Base-by-base conservation (phyloP, 1,140 invertebrate genomes). In the Pogonus chalceus region DNA sequence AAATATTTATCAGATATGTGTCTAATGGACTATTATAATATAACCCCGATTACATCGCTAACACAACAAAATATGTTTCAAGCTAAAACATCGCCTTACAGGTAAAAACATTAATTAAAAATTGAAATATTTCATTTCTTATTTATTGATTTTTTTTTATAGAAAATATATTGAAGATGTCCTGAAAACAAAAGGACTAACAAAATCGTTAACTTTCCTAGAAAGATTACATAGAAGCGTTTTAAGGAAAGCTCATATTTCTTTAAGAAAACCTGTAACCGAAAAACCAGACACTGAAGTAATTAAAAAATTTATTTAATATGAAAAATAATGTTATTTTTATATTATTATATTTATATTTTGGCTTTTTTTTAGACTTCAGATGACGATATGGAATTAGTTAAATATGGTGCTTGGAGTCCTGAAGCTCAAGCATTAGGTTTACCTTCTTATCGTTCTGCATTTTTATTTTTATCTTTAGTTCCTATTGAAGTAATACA, bases 401-500 rank as follows among this genome's bases (percentile, higher is more conserved):
- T 65, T 51, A 67, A 82, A 20, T 90, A 84, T 67, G 89, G 88
- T 1, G 81, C 78, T 56, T 91, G 88, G 84, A 85, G 83, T 60
- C 69, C 75, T n/a, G 87, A 91, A 72, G 81, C 83, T 20, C 68
- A 77, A 55, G 72, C 80, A 9, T 79, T 95, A 68, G 78, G 81
- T 56, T 73, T 96, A 53, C 92, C 92, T 7, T 88, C 87, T 4
- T 94, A 92, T 70, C 78, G 82, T 59, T 76, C 82, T 21, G 78
- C 84, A 37, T 95, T 91, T 69, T 73, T 94, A n/a, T 91, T 93
- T 65, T 74, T 96, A 0, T 82, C 85, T 43, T 79, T 80, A 24
- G 80, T 92, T 16, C 88, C 89, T 16, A 67, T 95, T 58, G 88
- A 94, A 69, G 82, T 93, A 14, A 83, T 92, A 55, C 87, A 94